Conservation (phyloP, 2,797 vertebrate species). For the Nannoperca obscura region DNA sequence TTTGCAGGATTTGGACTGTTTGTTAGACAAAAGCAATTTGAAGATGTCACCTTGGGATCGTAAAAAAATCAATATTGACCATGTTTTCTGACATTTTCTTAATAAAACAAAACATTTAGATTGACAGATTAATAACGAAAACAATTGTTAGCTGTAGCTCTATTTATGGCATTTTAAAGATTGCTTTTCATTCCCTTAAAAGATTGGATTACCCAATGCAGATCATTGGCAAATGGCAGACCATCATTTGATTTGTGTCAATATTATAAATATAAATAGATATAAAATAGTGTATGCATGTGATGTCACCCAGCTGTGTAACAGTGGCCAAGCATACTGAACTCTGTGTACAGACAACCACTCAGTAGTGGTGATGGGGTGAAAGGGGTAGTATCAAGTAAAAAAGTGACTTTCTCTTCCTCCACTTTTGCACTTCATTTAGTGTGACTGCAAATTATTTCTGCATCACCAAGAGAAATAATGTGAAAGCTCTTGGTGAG, state of each 20-base stretch:
- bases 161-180: background rate
- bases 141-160: background rate
- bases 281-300: too few species aligned
- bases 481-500: background rate
- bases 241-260: constrained; percentile 4
- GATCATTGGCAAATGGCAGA: constrained; percentile 5
- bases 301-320: background rate
- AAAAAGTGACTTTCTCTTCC: background rate
- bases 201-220: constrained; percentile 4
- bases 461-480: background rate
- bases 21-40: background rate
- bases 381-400: background rate
- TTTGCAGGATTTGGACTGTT: background rate
- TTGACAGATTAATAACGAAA: background rate
- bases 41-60: background rate
- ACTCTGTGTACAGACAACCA: background rate
- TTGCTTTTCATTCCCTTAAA: background rate
- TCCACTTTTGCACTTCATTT: background rate
- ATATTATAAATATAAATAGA: background rate
- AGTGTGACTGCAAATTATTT: background rate
- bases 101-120: background rate
- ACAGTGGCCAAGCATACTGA: background rate
- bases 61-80: background rate
- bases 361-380: background rate
- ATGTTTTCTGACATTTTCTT: background rate